Percentiles rank a stretch among this genome's conserved stretches.
Conservation (phyloP, 2,888 invertebrate species). For the Parthenolecanium corni region DNA sequence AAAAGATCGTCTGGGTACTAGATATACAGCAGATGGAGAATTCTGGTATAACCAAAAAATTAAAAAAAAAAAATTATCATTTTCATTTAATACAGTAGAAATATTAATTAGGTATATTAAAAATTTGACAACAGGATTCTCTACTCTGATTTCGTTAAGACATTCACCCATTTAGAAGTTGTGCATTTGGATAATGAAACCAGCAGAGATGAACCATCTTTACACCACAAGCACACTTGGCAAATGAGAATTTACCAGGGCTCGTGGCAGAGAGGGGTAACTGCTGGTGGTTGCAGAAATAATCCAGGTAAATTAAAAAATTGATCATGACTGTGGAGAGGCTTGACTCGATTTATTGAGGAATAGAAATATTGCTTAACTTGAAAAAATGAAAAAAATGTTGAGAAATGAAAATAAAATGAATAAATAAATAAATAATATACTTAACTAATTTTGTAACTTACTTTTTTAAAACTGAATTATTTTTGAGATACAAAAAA, state of each 20-base stretch:
- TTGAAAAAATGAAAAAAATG: too few relatives aligned
- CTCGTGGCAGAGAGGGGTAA: conserved; percentile 73
- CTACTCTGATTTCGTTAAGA: conserved; percentile 66
- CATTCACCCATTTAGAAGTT: conserved; percentile 70
- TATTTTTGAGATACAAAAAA: too few relatives aligned
- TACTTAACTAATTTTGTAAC: too few relatives aligned
- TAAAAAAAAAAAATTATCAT: background rate
- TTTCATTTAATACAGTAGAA: background rate
- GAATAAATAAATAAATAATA: too few relatives aligned
- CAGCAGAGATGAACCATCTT: conserved; percentile 67
- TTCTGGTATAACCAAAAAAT: conserved; percentile 54
- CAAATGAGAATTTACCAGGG: conserved; percentile 78
- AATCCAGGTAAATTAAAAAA: conserved; percentile 60
- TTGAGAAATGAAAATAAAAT: too few relatives aligned
- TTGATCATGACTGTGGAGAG: background rate
- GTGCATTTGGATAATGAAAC: conserved; percentile 80
- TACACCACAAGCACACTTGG: conserved; percentile 70
- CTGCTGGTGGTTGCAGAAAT: conserved; percentile 82
- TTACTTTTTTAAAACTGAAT: too few relatives aligned
- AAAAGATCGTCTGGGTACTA: conserved; percentile 54
- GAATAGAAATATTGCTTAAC: too few relatives aligned
- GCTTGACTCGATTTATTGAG: too few relatives aligned
- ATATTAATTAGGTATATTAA: background rate
- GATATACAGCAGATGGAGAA: conserved; percentile 56
- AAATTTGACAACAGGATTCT: conserved; percentile 52